phyloP scores from a whole-genome alignment of 2,888 invertebrate genomes.

The Cephalotes varians region DNA sequence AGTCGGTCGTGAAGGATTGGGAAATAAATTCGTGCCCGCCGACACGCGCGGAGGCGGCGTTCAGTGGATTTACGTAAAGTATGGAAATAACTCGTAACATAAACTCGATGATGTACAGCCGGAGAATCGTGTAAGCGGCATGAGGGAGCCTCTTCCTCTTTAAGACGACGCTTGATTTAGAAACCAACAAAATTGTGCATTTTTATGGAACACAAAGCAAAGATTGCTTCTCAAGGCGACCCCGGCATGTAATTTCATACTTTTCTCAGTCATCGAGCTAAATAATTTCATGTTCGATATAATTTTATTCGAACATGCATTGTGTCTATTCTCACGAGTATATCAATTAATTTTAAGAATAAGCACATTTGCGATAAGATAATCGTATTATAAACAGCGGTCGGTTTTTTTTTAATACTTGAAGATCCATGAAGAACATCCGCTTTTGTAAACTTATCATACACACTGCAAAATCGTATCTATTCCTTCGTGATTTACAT shows the following conservation, averaged over 20 bases:
- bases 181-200: constrained; percentile 26
- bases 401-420: neutral
- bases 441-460: neutral
- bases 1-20: constrained; percentile 58
- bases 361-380: neutral
- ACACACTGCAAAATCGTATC: neutral
- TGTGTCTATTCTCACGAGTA: neutral
- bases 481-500: neutral
- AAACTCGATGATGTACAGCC: constrained; percentile 66
- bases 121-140: constrained; percentile 17
- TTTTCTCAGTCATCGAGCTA: neutral
- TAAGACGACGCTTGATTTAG: constrained; percentile 46
- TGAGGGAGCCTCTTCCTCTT: constrained; percentile 29
- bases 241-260: constrained; percentile 16
- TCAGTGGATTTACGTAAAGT: constrained; percentile 66
- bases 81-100: constrained; percentile 70
- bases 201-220: constrained; percentile 41
- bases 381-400: neutral
- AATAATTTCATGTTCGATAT: constrained; percentile 9
- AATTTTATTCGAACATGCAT: constrained; percentile 12
- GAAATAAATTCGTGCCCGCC: constrained; percentile 67
- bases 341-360: neutral
- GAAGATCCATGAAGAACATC: neutral
- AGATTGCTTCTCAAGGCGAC: constrained; percentile 21
- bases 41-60: constrained; percentile 60